phyloP scores from a whole-genome alignment of 2,888 invertebrate genomes.

The Pachycephus smyrnensis region DNA sequence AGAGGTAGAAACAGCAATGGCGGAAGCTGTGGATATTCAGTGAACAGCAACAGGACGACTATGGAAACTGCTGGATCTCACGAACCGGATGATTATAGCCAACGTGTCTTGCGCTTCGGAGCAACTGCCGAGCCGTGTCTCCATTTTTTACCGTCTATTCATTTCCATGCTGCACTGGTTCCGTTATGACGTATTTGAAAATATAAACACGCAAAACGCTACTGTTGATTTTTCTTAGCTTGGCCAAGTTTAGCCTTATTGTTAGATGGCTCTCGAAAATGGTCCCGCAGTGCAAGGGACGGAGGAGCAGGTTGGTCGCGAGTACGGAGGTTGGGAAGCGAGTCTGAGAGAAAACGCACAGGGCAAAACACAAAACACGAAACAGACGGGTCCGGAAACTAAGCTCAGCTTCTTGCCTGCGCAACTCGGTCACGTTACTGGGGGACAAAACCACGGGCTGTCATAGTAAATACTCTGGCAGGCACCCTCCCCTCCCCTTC shows the following conservation, averaged over 20 bases:
- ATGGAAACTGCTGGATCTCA: slow-evolving; percentile 24
- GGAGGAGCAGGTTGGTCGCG: neutral
- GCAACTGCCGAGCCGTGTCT: neutral
- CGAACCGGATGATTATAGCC: slow-evolving; percentile 47
- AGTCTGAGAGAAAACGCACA: neutral
- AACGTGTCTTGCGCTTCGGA: slow-evolving; percentile 30
- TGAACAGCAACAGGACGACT: slow-evolving; percentile 21
- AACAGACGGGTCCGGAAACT: slow-evolving; percentile 27
- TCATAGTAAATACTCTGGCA: slow-evolving; percentile 52
- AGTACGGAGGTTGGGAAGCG: neutral
- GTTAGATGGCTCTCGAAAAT: neutral
- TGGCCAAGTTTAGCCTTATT: neutral
- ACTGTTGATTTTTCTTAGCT: neutral
- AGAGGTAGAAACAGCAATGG: neutral
- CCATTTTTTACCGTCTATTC: neutral
- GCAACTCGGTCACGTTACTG: slow-evolving; percentile 54
- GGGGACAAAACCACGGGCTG: slow-evolving; percentile 51
- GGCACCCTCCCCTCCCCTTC: slow-evolving; percentile 14
- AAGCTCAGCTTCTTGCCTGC: slow-evolving; percentile 46
- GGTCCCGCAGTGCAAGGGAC: neutral
- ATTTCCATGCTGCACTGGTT: neutral
- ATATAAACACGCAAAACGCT: neutral
- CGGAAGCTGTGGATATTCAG: neutral
- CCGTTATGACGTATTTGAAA: neutral
- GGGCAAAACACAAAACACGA: slow-evolving; percentile 40